phyloP scores from a whole-genome alignment of 2,888 invertebrate genomes.

The Graphium colonna region DNA sequence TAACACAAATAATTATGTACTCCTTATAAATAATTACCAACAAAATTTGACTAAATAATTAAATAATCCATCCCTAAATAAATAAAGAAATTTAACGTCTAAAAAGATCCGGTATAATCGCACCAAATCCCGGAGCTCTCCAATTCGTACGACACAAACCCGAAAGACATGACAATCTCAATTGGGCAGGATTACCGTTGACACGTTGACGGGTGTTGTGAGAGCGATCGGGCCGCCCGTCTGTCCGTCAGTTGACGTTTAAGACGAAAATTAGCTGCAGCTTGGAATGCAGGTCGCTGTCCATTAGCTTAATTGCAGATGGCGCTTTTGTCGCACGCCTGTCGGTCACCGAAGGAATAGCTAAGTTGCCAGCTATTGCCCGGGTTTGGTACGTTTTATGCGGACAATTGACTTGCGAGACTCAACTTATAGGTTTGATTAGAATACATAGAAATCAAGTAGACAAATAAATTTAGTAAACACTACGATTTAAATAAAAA shows the following conservation, averaged over 20 bases:
- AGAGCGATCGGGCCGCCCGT: conserved; percentile 36
- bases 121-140: too few species aligned
- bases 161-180: neutral
- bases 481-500: too few species aligned
- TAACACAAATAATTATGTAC: neutral
- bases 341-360: conserved; percentile 6
- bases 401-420: too few species aligned
- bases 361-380: neutral
- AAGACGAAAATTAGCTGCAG: conserved; percentile 75
- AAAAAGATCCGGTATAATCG: too few species aligned
- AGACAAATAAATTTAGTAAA: too few species aligned
- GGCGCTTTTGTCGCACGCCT: conserved; percentile 47
- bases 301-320: conserved; percentile 80
- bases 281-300: conserved; percentile 76
- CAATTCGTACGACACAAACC: too few species aligned
- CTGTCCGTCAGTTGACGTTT: conserved; percentile 48
- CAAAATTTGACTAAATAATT: too few species aligned
- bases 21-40: too few species aligned
- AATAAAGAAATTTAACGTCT: neutral
- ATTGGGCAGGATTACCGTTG: conserved; percentile 7
- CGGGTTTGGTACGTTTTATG: neutral
- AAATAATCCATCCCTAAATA: neutral
- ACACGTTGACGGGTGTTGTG: conserved; percentile 2
- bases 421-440: too few species aligned
- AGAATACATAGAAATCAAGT: too few species aligned